Evolutionary conservation across 1,140 invertebrate genomes (phyloP).

Genomic region (Littorina saxatilis): DNA sequence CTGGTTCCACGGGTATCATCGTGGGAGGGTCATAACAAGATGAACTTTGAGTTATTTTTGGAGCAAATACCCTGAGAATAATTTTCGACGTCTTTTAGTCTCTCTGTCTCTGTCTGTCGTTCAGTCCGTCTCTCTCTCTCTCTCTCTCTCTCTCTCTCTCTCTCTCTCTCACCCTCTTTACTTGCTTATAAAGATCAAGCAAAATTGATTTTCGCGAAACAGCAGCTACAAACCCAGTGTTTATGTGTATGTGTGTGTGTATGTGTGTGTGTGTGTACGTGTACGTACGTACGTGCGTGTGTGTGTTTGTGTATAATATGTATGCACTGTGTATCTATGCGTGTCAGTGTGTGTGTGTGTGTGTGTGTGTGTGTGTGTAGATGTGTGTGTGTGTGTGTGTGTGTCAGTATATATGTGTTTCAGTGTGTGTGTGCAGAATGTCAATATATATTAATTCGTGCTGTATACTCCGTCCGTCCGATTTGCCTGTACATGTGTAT

Average conservation of each 20-base stretch:
- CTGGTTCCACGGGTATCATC: too few relatives aligned
- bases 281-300: not conserved
- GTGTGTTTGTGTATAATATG: too few relatives aligned
- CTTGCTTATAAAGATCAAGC: too few relatives aligned
- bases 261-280: not conserved
- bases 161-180: conserved; percentile 13
- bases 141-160: conserved; percentile 25
- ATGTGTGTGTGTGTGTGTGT: conserved; percentile 20
- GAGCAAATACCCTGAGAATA: too few relatives aligned
- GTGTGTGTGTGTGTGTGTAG: conserved; percentile 11
- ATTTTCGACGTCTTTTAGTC: not conserved
- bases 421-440: not conserved
- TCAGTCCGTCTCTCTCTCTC: conserved; percentile 28
- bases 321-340: not conserved
- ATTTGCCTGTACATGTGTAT: too few relatives aligned
- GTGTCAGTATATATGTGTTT: conserved; percentile 16
- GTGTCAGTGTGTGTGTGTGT: conserved; percentile 26
- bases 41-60: too few relatives aligned
- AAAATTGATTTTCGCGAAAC: too few relatives aligned
- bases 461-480: too few relatives aligned
- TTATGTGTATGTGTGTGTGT: not conserved
- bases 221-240: too few relatives aligned
- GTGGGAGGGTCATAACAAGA: too few relatives aligned
- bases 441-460: not conserved
- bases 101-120: not conserved